These are phyloP conservation scores for Melanerpes formicivorus DNA, from an alignment of 2,113 vertebrate species.

Conservation along the genomic window DNA sequence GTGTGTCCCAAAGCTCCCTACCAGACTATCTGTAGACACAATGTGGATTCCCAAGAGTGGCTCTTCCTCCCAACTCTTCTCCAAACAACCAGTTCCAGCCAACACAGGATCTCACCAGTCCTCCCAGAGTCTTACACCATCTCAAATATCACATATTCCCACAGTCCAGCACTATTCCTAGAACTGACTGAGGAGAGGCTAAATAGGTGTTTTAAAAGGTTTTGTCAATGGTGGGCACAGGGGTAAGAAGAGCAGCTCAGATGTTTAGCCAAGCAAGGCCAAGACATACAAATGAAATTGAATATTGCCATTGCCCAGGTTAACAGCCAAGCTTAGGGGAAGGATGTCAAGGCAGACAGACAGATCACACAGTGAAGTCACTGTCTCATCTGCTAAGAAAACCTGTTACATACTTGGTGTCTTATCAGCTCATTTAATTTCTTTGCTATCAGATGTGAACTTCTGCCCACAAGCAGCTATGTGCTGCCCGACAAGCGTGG, in stretches of 20 bases:
- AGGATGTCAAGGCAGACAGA: background rate
- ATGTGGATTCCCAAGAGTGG: accelerated
- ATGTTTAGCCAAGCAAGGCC: background rate
- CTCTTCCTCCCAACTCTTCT: background rate
- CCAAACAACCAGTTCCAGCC: background rate
- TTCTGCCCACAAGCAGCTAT: slow-evolving; percentile 60
- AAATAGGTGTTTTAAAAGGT: background rate
- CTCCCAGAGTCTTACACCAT: background rate
- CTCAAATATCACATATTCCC: background rate
- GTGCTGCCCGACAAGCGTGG: slow-evolving; percentile 72
- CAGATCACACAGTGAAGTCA: background rate
- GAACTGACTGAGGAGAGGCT: background rate
- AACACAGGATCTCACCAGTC: background rate
- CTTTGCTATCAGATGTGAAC: slow-evolving; percentile 7
- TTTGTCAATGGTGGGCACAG: background rate
- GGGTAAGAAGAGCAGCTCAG: background rate
- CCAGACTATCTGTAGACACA: background rate
- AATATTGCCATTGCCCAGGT: background rate
- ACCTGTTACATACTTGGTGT: accelerated
- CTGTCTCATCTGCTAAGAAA: background rate
- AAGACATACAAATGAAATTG: background rate
- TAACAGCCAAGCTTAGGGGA: background rate
- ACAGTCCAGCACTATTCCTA: background rate
- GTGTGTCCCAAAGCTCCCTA: background rate
- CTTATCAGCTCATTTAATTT: background rate